Evolutionary conservation across 2,113 vertebrate genomes (phyloP).

Genomic region (Dasypus novemcinctus): DNA sequence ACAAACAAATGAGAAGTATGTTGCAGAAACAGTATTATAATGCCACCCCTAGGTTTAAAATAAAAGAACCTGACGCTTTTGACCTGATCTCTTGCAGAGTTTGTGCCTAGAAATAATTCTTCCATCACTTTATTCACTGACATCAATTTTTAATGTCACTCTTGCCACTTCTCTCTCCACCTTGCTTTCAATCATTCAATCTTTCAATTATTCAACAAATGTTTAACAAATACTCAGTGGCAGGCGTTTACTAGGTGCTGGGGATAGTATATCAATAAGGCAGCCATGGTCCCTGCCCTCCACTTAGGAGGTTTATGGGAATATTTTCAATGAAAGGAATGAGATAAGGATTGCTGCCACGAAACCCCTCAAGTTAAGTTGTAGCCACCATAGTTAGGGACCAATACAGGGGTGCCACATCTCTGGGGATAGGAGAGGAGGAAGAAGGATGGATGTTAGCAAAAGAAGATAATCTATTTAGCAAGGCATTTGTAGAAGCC

Average conservation of each 20-base stretch:
- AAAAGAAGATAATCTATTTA: background rate
- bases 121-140: background rate
- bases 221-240: background rate
- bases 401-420: background rate
- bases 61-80: background rate
- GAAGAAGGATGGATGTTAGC: background rate
- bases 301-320: background rate
- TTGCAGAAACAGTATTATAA: background rate
- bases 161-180: background rate
- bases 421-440: background rate
- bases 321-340: background rate
- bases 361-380: background rate
- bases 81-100: background rate
- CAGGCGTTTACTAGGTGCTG: background rate
- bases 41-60: background rate
- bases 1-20: background rate
- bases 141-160: background rate
- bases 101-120: background rate
- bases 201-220: background rate
- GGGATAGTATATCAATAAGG: background rate
- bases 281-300: background rate
- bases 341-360: background rate
- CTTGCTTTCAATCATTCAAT: background rate
- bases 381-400: background rate
- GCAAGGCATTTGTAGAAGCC: background rate